phyloP scores from a whole-genome alignment of 1,140 invertebrate genomes.

The Arion vulgaris region DNA sequence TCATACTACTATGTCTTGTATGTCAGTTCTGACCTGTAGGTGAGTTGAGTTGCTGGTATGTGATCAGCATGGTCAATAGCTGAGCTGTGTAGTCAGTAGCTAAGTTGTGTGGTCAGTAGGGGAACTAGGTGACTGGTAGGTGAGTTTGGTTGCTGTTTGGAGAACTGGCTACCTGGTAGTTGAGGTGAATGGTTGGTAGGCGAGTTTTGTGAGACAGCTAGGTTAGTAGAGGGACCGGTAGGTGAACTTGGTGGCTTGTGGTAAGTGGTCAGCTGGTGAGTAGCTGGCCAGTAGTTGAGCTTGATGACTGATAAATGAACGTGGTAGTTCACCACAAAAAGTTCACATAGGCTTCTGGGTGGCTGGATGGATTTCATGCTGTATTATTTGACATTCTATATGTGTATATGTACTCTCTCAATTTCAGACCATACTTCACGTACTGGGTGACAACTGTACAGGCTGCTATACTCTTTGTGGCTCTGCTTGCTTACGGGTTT shows the following conservation, averaged over 20 bases:
- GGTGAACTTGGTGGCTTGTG: not conserved
- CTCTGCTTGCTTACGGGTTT: conserved; percentile 93
- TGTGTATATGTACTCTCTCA: not conserved
- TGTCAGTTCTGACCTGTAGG: too few relatives aligned
- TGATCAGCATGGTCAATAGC: too few relatives aligned
- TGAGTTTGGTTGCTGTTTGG: too few relatives aligned
- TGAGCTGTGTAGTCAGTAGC: too few relatives aligned
- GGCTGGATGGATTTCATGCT: too few relatives aligned
- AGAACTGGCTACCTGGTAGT: not conserved
- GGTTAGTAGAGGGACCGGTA: not conserved
- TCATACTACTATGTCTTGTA: too few relatives aligned
- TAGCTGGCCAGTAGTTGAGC: not conserved
- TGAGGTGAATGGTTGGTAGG: not conserved
- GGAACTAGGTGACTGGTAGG: too few relatives aligned
- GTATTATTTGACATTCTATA: conserved; percentile 4
- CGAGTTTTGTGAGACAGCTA: not conserved
- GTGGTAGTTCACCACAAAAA: not conserved
- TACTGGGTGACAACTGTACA: conserved; percentile 97
- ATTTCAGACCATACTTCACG: conserved; percentile 92
- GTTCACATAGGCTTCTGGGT: not conserved
- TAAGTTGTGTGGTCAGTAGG: too few relatives aligned
- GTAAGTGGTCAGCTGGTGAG: not conserved
- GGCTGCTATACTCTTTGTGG: conserved; percentile 90
- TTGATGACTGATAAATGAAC: not conserved
- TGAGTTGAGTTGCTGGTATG: too few relatives aligned